Conservation (phyloP, 2,888 invertebrate genomes). For the Cantharis rufa region DNA sequence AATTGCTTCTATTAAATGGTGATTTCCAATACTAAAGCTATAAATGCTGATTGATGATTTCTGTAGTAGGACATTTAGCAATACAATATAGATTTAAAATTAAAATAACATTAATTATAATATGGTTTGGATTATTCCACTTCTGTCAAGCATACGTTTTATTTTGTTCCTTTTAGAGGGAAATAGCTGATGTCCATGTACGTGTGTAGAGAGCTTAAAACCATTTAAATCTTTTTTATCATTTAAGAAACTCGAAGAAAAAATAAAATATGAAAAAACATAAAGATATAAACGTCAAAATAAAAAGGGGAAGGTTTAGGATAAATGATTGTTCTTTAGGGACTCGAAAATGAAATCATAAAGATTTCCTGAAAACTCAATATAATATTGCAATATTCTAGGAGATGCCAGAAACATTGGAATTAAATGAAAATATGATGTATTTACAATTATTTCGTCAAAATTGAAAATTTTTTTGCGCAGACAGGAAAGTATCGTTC, state of each 20-base stretch:
- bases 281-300: background rate
- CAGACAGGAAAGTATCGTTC: background rate
- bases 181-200: background rate
- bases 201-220: background rate
- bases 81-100: background rate
- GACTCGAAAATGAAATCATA: background rate
- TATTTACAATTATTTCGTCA: too few species aligned
- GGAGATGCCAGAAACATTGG: background rate
- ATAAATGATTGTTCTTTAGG: background rate
- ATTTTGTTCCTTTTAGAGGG: background rate
- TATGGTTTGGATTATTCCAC: background rate
- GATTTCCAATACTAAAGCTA: background rate
- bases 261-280: background rate
- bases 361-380: background rate
- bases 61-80: background rate
- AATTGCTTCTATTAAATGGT: background rate
- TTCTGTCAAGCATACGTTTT: background rate
- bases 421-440: too few species aligned
- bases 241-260: background rate
- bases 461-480: background rate
- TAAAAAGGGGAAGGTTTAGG: background rate
- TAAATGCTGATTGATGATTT: background rate
- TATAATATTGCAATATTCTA: background rate
- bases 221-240: background rate
- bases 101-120: background rate